These are phyloP conservation scores for Plumapathes pennacea DNA, from an alignment of 92 coral and sea anemone genomes.

Conservation along the genomic window DNA sequence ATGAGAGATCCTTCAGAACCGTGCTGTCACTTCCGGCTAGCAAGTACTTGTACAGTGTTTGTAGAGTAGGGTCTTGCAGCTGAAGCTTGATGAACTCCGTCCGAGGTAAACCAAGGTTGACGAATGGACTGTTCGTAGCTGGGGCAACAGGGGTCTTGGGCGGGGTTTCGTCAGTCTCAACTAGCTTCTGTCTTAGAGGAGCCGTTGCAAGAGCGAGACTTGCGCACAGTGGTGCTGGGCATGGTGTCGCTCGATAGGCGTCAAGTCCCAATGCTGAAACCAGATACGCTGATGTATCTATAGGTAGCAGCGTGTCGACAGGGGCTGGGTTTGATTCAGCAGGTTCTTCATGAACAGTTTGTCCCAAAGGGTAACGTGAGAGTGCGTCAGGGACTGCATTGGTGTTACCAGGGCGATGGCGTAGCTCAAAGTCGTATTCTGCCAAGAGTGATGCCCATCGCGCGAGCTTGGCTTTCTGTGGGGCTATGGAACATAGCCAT, in stretches of 20 bases:
- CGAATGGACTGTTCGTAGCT: too few relatives aligned
- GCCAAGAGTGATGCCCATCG: constrained; percentile 12
- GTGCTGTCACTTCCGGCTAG: constrained; percentile 5
- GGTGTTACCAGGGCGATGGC: constrained; percentile 15
- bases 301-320: constrained; percentile 4
- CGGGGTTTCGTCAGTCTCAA: too few relatives aligned
- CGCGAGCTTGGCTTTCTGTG: constrained; percentile 34
- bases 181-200: too few relatives aligned
- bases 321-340: background rate
- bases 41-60: constrained; percentile 1
- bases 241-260: background rate
- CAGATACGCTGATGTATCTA: background rate
- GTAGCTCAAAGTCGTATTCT: constrained; percentile 21
- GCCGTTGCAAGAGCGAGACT: background rate
- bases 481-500: constrained; percentile 48
- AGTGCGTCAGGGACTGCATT: constrained; percentile 18
- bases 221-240: background rate
- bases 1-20: background rate
- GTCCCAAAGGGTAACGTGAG: constrained; percentile 6
- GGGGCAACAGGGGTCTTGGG: too few relatives aligned
- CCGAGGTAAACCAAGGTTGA: background rate
- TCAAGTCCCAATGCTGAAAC: background rate
- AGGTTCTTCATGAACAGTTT: background rate
- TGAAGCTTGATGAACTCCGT: background rate
- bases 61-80: constrained; percentile 4